phyloP scores from a whole-genome alignment of 1,140 invertebrate genomes.

The Tetramorium alpestre region DNA sequence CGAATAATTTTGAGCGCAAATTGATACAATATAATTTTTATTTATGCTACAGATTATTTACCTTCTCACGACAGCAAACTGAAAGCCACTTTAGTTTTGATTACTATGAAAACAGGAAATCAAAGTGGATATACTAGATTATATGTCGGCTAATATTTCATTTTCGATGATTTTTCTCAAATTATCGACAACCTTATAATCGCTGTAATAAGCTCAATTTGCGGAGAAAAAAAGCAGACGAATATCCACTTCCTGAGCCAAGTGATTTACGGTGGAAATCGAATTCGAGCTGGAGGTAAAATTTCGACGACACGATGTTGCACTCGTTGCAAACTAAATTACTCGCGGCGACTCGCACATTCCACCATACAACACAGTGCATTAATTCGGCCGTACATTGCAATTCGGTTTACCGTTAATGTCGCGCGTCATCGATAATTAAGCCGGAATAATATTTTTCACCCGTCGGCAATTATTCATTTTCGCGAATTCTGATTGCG shows the following conservation, averaged over 20 bases:
- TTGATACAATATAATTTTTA: neutral
- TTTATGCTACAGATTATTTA: neutral
- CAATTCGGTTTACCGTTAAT: slow-evolving; percentile 34
- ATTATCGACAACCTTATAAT: neutral
- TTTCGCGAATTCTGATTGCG: slow-evolving; percentile 66
- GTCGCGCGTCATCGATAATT: slow-evolving; percentile 54
- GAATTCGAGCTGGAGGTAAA: neutral
- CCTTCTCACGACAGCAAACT: neutral
- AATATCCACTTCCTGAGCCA: neutral
- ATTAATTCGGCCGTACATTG: slow-evolving; percentile 16
- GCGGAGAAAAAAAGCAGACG: neutral
- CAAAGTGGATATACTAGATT: neutral
- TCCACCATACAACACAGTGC: neutral
- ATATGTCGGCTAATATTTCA: neutral
- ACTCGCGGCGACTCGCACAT: neutral
- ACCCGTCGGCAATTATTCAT: slow-evolving; percentile 58
- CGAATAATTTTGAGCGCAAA: neutral
- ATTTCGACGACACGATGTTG: neutral
- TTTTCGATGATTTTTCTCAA: neutral
- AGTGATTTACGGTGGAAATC: neutral
- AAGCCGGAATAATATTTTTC: slow-evolving; percentile 51
- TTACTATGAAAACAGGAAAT: neutral
- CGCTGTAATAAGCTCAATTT: slow-evolving; percentile 16
- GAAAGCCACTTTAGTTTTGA: neutral
- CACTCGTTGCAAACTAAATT: neutral